Conservation (phyloP, 2,888 invertebrate species). For the Ophioninae sp. region DNA sequence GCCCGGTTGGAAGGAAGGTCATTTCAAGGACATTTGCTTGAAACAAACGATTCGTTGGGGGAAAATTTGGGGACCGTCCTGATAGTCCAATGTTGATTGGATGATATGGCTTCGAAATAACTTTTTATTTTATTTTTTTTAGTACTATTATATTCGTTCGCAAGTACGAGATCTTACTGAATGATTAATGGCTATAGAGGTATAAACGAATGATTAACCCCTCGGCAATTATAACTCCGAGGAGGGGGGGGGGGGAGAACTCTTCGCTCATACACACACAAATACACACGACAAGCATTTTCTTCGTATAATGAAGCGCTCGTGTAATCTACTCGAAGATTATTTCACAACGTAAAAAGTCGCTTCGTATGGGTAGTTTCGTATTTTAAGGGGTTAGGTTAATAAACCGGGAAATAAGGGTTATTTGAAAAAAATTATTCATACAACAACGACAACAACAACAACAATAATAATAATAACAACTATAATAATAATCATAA, state of each 20-base stretch:
- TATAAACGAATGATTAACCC: conserved; percentile 58
- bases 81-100: no score
- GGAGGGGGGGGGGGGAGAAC: conserved; percentile 17
- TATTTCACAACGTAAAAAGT: conserved; percentile 24
- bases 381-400: not conserved
- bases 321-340: conserved; percentile 36
- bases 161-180: conserved; percentile 37
- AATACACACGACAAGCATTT: not conserved
- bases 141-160: not conserved
- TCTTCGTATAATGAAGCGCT: not conserved
- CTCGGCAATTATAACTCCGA: conserved; percentile 46
- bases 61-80: no score
- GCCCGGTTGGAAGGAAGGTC: no score
- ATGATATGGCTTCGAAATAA: no score
- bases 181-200: conserved; percentile 41
- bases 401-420: no score
- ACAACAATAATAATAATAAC: no score
- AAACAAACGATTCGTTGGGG: no score
- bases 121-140: no score
- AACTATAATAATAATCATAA: no score
- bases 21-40: no score
- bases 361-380: conserved; percentile 1
- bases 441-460: no score
- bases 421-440: not conserved
- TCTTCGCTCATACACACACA: not conserved